Evolutionary conservation across 2,797 vertebrate genomes (phyloP).

Genomic region (Peromyscus attwateri): DNA sequence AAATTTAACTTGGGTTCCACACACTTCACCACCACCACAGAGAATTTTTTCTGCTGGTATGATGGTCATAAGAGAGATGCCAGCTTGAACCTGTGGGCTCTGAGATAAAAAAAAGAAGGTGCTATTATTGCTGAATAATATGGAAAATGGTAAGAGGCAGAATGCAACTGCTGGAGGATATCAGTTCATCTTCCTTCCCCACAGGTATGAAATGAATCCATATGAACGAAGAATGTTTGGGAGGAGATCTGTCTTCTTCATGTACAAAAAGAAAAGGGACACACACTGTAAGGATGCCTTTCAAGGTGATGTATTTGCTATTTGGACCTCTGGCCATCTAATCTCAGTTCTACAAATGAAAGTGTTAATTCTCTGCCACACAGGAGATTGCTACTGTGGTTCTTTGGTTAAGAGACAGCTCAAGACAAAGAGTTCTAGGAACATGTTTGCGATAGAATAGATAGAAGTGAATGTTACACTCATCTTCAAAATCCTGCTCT

Average conservation of each 20-base stretch:
- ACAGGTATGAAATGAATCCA: background rate
- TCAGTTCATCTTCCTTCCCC: conserved; percentile 44
- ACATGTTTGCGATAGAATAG: background rate
- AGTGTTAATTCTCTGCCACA: conserved; percentile 63
- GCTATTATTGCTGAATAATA: conserved; percentile 26
- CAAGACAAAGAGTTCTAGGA: conserved; percentile 33
- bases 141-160: conserved; percentile 27
- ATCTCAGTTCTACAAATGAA: conserved; percentile 34
- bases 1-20: conserved; percentile 36
- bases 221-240: background rate
- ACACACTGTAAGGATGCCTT: background rate
- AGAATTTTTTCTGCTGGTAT: background rate
- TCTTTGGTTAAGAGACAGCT: conserved; percentile 50
- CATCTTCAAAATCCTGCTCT: background rate
- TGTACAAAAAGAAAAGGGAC: background rate
- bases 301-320: conserved; percentile 37
- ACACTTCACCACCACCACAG: background rate
- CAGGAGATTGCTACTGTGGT: background rate
- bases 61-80: background rate
- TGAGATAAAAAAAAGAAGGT: background rate
- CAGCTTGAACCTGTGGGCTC: conserved; percentile 4
- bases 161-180: background rate
- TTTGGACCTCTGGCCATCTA: background rate
- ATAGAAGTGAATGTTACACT: background rate
- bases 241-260: background rate